Percentiles rank a stretch among this genome's conserved stretches.
These are phyloP conservation scores for Zonotrichia albicollis DNA, from an alignment of 2,797 vertebrate species.

Conservation along the genomic window DNA sequence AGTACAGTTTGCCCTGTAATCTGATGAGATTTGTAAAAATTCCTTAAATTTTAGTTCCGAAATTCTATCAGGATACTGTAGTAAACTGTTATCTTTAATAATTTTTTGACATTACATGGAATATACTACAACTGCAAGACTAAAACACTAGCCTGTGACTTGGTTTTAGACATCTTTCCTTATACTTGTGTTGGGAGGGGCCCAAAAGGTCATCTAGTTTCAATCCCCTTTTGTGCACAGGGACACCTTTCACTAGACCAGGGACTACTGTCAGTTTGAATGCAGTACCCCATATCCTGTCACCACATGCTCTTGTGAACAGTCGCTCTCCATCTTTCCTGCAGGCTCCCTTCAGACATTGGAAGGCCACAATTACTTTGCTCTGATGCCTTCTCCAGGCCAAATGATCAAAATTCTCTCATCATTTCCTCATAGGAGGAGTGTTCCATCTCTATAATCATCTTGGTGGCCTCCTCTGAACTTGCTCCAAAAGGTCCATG, in stretches of 20 bases:
- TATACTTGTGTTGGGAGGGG: neutral
- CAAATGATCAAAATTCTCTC: neutral
- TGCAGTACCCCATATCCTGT: neutral
- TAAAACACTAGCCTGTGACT: neutral
- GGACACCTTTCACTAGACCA: too few relatives aligned
- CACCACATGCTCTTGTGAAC: neutral
- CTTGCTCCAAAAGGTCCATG: neutral
- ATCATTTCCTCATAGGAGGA: neutral
- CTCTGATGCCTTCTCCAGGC: neutral
- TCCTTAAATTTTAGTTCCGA: neutral
- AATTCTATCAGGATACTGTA: neutral
- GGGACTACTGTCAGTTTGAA: neutral
- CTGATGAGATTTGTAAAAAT: neutral
- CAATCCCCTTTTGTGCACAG: neutral
- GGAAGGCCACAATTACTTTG: rapidly evolving
- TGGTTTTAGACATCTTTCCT: neutral
- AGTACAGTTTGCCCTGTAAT: neutral
- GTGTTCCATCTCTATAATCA: neutral
- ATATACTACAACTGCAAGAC: neutral
- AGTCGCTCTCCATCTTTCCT: neutral
- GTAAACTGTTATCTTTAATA: neutral
- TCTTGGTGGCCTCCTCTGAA: neutral
- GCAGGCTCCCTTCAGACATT: neutral
- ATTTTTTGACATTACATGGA: neutral
- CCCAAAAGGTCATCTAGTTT: neutral